phyloP scores from a whole-genome alignment of 1,140 invertebrate species.

The Diorhabda carinulata region DNA sequence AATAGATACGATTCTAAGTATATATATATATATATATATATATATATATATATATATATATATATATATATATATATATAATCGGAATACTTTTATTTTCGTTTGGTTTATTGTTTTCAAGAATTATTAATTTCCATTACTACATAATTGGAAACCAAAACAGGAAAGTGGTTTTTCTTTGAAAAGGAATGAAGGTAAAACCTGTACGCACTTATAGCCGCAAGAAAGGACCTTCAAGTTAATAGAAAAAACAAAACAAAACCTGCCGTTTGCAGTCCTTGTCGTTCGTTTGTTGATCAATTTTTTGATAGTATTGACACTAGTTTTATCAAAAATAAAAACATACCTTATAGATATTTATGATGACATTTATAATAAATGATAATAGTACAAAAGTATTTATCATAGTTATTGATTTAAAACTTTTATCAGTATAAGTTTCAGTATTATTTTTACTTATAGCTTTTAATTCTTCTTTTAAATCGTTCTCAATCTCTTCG shows the following conservation, averaged over 20 bases:
- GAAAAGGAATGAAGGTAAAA: neutral
- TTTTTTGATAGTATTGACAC: neutral
- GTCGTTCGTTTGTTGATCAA: neutral
- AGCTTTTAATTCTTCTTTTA: neutral
- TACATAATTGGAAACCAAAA: neutral
- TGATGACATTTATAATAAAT: neutral
- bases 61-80: neutral
- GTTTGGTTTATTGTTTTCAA: neutral
- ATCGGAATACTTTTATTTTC: neutral
- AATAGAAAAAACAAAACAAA: neutral
- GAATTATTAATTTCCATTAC: neutral
- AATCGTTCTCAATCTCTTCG: conserved; percentile 12
- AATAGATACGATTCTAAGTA: neutral
- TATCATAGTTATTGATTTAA: neutral
- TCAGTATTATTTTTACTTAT: conserved; percentile 6
- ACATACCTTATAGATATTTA: neutral
- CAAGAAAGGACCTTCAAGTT: neutral
- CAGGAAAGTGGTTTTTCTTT: neutral
- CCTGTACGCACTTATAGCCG: neutral
- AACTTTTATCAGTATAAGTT: neutral
- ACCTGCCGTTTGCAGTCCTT: neutral
- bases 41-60: neutral
- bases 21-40: neutral
- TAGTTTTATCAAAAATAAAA: neutral
- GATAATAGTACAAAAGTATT: neutral